Conservation (phyloP, 2,113 vertebrate genomes). For the Canis aureus region DNA sequence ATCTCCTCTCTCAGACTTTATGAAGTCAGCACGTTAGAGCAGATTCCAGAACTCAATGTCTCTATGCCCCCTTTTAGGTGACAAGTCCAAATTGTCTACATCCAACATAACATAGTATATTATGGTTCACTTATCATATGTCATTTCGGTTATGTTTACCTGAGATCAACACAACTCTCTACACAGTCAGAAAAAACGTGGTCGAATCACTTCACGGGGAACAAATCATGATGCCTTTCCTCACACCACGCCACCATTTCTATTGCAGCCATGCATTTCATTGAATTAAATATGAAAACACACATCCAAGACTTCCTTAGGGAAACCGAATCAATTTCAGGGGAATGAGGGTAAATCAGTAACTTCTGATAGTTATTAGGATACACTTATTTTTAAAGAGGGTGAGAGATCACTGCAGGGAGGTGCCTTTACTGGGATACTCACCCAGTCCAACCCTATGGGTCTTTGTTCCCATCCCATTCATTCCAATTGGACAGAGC, state of each 20-base stretch:
- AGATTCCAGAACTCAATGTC: not conserved
- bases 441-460: not conserved
- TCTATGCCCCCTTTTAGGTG: not conserved
- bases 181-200: not conserved
- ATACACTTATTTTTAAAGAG: not conserved
- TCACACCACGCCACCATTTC: not conserved
- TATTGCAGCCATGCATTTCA: not conserved
- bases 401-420: not conserved
- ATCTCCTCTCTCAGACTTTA: not conserved
- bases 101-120: not conserved
- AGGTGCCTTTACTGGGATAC: not conserved
- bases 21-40: not conserved
- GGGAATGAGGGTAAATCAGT: not conserved
- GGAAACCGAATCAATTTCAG: not conserved
- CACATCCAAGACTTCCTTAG: not conserved
- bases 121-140: not conserved
- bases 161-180: not conserved
- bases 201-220: not conserved
- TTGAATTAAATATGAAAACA: not conserved
- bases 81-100: not conserved
- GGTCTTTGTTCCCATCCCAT: not conserved
- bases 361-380: not conserved
- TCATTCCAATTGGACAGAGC: not conserved
- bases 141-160: not conserved
- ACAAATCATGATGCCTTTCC: conserved; percentile 3